phyloP scores from a whole-genome alignment of 92 coral and sea anemone genomes.

The Ricordea florida region DNA sequence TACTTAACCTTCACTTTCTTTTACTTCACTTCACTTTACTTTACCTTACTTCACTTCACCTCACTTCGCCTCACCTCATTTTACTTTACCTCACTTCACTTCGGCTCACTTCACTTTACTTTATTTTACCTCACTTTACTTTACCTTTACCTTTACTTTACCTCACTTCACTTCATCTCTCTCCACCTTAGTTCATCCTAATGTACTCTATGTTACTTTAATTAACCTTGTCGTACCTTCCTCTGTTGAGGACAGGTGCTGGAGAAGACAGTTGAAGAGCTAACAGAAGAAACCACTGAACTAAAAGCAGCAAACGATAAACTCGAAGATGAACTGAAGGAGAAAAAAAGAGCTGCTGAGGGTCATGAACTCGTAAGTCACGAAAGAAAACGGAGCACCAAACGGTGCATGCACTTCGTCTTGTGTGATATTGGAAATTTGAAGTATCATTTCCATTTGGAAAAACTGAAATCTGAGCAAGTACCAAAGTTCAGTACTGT shows the following conservation, averaged over 20 bases:
- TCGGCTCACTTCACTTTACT: slow-evolving; percentile 32
- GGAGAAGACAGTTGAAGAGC: slow-evolving; percentile 58
- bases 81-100: slow-evolving; percentile 34
- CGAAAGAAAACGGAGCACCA: background rate
- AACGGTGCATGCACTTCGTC: background rate
- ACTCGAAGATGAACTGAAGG: slow-evolving; percentile 79
- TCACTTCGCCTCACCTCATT: slow-evolving; percentile 26
- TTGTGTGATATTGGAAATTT: too few relatives aligned
- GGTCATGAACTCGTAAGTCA: slow-evolving; percentile 77
- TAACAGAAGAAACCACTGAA: slow-evolving; percentile 69
- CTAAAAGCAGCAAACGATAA: slow-evolving; percentile 61
- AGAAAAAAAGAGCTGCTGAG: slow-evolving; percentile 75
- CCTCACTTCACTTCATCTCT: slow-evolving; percentile 23
- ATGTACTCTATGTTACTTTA: background rate
- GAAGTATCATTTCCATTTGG: too few relatives aligned
- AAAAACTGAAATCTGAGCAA: too few relatives aligned
- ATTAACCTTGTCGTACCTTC: background rate
- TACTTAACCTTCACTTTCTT: slow-evolving; percentile 15
- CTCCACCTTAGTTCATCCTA: background rate
- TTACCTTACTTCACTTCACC: slow-evolving; percentile 18
- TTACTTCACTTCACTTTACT: slow-evolving; percentile 23
- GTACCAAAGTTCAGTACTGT: too few relatives aligned
- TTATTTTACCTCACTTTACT: slow-evolving; percentile 21
- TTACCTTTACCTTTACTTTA: slow-evolving; percentile 9
- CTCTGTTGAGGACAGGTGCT: slow-evolving; percentile 28